phyloP scores from a whole-genome alignment of 2,113 vertebrate species.

The Tragulus kanchil region DNA sequence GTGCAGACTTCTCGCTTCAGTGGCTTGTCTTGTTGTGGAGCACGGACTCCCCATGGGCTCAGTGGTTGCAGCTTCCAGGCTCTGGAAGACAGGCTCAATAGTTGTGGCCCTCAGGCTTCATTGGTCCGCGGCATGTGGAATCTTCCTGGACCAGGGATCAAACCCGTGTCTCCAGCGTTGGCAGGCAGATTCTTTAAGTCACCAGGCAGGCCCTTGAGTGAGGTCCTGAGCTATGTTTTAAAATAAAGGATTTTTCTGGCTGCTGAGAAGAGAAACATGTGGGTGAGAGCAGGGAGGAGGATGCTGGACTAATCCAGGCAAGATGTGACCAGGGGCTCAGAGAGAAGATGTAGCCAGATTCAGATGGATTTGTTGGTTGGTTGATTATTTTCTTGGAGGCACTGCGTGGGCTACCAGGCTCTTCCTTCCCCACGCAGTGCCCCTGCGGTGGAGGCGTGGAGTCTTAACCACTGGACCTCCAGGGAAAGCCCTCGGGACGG shows the following conservation, averaged over 20 bases:
- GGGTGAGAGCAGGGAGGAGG: neutral
- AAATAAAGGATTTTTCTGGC: neutral
- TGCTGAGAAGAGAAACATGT: neutral
- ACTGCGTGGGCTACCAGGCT: neutral
- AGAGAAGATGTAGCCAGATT: neutral
- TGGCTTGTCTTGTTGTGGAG: neutral
- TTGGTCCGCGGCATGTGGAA: neutral
- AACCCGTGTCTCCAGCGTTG: neutral
- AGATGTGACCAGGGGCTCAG: neutral
- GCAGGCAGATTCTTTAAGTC: neutral
- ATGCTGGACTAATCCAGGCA: neutral
- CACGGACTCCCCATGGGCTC: neutral
- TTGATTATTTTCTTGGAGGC: neutral
- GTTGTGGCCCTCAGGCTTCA: neutral
- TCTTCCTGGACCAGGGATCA: neutral
- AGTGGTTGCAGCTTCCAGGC: neutral
- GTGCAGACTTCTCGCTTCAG: rapidly evolving
- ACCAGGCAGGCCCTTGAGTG: neutral
- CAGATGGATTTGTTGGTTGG: neutral
- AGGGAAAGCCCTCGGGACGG: neutral
- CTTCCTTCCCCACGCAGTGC: neutral
- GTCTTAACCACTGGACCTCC: neutral
- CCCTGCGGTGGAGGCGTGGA: neutral
- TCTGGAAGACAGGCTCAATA: neutral
- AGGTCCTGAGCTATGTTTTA: neutral